These are phyloP conservation scores for Ricordea florida DNA, from an alignment of 92 coral and sea anemone genomes.

Conservation along the genomic window DNA sequence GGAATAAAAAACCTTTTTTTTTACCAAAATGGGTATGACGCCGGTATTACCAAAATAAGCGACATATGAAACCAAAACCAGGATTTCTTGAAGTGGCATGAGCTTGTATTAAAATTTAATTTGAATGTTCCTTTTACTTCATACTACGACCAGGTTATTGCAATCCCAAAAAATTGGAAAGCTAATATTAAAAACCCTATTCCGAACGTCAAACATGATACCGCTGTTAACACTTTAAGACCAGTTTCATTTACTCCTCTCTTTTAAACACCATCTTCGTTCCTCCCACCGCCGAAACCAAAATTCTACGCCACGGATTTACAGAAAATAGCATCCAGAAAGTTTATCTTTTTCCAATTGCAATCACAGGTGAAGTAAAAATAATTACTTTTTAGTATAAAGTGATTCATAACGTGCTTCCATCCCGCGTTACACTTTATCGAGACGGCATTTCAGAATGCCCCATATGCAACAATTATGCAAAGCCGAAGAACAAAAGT, in stretches of 20 bases:
- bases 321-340: background rate
- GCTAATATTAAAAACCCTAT: background rate
- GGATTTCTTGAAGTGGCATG: conserved; percentile 6
- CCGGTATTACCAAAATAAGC: background rate
- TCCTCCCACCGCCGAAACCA: conserved; percentile 1
- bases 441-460: too few species aligned
- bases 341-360: too few species aligned
- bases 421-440: too few species aligned
- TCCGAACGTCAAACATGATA: background rate
- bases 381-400: too few species aligned
- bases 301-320: background rate
- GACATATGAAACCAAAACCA: background rate
- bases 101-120: background rate
- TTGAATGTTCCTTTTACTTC: too few species aligned
- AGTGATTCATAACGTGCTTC: too few species aligned
- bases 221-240: background rate
- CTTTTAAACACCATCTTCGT: background rate
- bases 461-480: conserved; percentile 1
- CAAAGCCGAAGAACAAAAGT: conserved; percentile 4
- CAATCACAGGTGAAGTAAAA: too few species aligned
- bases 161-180: conserved; percentile 4
- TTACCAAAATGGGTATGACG: too few species aligned
- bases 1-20: background rate
- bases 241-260: background rate
- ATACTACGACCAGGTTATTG: background rate